Evolutionary conservation across 2,888 invertebrate species (phyloP).

Genomic region (Agriopis aurantiaria): DNA sequence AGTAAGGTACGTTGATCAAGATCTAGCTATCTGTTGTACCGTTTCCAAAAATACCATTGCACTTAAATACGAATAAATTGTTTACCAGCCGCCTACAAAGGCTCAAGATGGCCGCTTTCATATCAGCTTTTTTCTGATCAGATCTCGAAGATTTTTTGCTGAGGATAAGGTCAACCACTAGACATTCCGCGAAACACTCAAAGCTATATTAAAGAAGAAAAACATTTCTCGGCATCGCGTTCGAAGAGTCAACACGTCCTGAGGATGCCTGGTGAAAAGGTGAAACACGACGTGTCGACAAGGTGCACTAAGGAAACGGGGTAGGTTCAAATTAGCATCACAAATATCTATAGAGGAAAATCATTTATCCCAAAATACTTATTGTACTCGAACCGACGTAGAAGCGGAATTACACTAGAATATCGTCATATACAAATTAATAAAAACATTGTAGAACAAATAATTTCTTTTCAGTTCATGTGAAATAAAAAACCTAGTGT

Average conservation of each 20-base stretch:
- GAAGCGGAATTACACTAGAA: no score
- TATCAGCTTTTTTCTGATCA: not conserved
- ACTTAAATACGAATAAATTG: not conserved
- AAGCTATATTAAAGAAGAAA: slow-evolving; percentile 33
- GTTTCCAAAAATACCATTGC: not conserved
- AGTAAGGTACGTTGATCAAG: not conserved
- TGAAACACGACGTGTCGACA: no score
- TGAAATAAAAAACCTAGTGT: slow-evolving; percentile 37
- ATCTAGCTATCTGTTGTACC: not conserved
- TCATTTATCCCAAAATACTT: no score
- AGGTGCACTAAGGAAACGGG: no score
- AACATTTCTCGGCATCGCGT: no score
- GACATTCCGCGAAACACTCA: slow-evolving; percentile 20
- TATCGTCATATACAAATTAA: no score
- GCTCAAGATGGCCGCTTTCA: not conserved
- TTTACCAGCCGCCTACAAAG: not conserved
- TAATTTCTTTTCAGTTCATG: slow-evolving; percentile 38
- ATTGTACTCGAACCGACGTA: no score
- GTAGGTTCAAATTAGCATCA: no score
- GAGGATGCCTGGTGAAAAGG: no score
- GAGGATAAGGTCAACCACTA: slow-evolving; percentile 26
- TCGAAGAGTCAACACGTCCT: no score
- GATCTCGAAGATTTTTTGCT: not conserved
- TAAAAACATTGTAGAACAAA: slow-evolving; percentile 17
- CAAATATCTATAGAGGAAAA: no score